phyloP scores from a whole-genome alignment of 2,888 invertebrate species.

The Pammene aurita region DNA sequence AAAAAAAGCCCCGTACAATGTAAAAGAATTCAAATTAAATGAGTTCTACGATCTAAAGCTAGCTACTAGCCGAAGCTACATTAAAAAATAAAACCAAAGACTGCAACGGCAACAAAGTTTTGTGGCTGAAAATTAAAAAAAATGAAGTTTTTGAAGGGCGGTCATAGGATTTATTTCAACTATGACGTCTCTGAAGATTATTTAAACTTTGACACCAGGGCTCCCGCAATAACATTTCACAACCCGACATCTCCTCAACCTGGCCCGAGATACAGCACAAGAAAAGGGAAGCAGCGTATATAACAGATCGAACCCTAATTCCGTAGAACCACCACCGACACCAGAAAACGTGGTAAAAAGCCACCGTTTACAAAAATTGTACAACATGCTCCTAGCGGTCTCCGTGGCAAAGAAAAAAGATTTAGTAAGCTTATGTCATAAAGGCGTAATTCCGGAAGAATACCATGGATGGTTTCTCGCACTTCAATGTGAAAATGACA shows the following conservation, averaged over 20 bases:
- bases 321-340: constrained; percentile 8
- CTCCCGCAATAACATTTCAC: background rate
- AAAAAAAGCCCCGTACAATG: background rate
- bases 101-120: background rate
- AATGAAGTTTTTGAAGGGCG: background rate
- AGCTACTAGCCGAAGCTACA: background rate
- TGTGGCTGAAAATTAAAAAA: background rate
- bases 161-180: constrained; percentile 5
- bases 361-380: background rate
- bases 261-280: background rate
- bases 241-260: background rate
- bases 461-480: constrained; percentile 9
- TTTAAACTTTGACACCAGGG: background rate
- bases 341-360: background rate
- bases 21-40: background rate
- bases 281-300: background rate
- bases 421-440: constrained; percentile 6
- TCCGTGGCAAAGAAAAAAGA: constrained; percentile 9
- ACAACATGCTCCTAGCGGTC: constrained; percentile 2
- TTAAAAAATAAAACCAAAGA: too few relatives aligned
- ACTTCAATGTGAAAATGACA: constrained; percentile 1
- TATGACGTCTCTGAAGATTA: background rate
- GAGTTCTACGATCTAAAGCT: constrained; percentile 2
- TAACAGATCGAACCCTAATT: constrained; percentile 8
- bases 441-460: constrained; percentile 18